Evolutionary conservation across 2,797 vertebrate genomes (phyloP), one percentile per base, ranked within the genome.

Genomic region (Phrynocephalus guinanensis): DNA sequence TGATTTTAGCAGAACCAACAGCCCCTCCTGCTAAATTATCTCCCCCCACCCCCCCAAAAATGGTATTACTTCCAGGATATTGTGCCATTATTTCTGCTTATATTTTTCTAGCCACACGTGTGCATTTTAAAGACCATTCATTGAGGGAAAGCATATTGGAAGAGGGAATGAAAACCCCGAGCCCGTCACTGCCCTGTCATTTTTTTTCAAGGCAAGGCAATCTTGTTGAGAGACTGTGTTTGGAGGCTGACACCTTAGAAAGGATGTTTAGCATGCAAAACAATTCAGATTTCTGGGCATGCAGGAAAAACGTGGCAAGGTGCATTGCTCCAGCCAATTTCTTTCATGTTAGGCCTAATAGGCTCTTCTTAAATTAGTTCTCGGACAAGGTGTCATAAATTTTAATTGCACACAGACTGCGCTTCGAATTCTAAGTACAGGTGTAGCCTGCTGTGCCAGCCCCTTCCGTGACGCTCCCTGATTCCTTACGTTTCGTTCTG

Each of bases 401-500:
- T 92, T 91, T 89, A 92, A 89, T 91, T 87, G 68, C 56, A 81
- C n/a, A 33, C 1, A 81, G 83, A 91, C 89, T 88, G 86, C 72
- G 28, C 50, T 92, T 75, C 5, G 85, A 93, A 92, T 91, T 87
- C 79, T 81, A 94, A 85, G 86, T 3, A 7, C 83, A 89, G 87
- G 60, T 90, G 73, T 90, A 90, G 79, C 71, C 78, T 70, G 72
- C 79, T 91, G 75, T 68, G 68, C 71, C 85, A 92, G 80, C 72
- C 89, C 83, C 86, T 92, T 91, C 80, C 90, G 18, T 78, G 5
- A 24, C 81, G 52, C 0, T n/a, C 86, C 80, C 84, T 83, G 79
- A 24, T 87, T 50, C 33, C 56, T 90, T 88, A 71, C 71, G 83
- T 89, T 92, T 90, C 63, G 87, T 92, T 93, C 90, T 90, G 68